A percentile compares a stretch with the other conserved stretches of the same genome.
Evolutionary conservation across 2,888 invertebrate species (phyloP).

Genomic region (Microplitis deprimator): DNA sequence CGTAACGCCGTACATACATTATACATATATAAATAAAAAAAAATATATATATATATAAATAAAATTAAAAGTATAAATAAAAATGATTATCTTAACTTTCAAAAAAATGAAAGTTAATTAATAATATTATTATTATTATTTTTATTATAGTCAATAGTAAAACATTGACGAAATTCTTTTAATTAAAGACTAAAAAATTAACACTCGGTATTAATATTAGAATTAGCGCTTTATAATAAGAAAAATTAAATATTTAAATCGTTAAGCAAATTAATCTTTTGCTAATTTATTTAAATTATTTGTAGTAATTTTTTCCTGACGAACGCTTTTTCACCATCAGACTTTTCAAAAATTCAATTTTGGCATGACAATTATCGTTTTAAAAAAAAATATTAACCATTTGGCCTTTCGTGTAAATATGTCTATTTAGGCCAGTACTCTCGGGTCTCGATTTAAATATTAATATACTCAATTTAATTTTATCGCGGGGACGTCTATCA

Average conservation of each 20-base stretch:
- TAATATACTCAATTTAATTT: not conserved
- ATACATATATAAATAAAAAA: conserved; percentile 21
- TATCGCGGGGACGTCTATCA: conserved; percentile 47
- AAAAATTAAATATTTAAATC: conserved; percentile 34
- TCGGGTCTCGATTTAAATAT: conserved; percentile 17
- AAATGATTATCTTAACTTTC: conserved; percentile 18
- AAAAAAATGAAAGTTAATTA: conserved; percentile 7
- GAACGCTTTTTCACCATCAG: conserved; percentile 15
- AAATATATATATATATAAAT: conserved; percentile 9
- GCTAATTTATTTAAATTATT: conserved; percentile 50
- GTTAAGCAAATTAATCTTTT: conserved; percentile 48
- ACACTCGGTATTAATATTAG: conserved; percentile 57
- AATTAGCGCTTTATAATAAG: conserved; percentile 55
- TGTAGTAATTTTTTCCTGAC: conserved; percentile 27
- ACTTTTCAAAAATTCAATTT: not conserved
- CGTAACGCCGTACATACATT: not conserved
- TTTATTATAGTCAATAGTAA: not conserved
- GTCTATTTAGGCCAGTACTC: conserved; percentile 63
- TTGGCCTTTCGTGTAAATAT: conserved; percentile 66
- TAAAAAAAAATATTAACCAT: conserved; percentile 44
- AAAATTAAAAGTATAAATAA: conserved; percentile 31
- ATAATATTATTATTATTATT: not conserved
- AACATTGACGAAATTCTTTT: conserved; percentile 32
- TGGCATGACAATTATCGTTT: conserved; percentile 7
- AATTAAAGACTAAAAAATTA: conserved; percentile 44